Evolutionary conservation across 1,140 invertebrate genomes (phyloP).

Genomic region (Pissodes strobi): DNA sequence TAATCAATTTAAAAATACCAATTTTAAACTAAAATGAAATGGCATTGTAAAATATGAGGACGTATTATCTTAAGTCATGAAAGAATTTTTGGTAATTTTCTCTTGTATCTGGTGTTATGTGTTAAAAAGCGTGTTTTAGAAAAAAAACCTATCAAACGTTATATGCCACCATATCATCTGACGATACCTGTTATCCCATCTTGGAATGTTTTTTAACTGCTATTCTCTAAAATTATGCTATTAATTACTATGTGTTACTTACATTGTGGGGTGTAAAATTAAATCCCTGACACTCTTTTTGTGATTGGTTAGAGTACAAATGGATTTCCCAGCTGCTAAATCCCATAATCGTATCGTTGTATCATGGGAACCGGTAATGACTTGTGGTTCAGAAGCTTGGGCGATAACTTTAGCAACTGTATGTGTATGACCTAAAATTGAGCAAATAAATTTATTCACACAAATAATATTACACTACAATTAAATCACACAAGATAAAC

Average conservation of each 20-base stretch:
- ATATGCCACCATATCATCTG: too few species aligned
- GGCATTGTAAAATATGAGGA: too few species aligned
- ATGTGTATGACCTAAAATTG: slow-evolving; percentile 83
- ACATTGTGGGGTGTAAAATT: slow-evolving; percentile 87
- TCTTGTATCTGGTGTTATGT: too few species aligned
- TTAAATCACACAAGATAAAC: too few species aligned
- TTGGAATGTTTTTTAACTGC: too few species aligned
- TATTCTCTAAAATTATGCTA: not conserved
- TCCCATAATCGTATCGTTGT: slow-evolving; percentile 95
- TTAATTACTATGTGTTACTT: slow-evolving; percentile 50
- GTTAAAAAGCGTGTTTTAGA: too few species aligned
- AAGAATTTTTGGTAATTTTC: too few species aligned
- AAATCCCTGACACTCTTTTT: slow-evolving; percentile 97
- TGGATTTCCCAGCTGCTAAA: slow-evolving; percentile 91
- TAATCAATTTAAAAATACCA: too few species aligned
- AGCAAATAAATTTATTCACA: slow-evolving; percentile 16
- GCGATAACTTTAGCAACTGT: slow-evolving; percentile 94
- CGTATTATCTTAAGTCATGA: too few species aligned
- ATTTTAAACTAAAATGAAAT: too few species aligned
- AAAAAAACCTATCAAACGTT: too few species aligned
- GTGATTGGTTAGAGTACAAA: slow-evolving; percentile 96
- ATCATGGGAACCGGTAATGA: slow-evolving; percentile 82
- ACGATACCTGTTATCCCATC: too few species aligned
- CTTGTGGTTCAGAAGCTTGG: slow-evolving; percentile 92
- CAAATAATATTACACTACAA: not conserved